Percentiles rank a stretch among this genome's conserved stretches.
phyloP scores from a whole-genome alignment of 2,888 invertebrate genomes.

The Tolmerus cingulatus region DNA sequence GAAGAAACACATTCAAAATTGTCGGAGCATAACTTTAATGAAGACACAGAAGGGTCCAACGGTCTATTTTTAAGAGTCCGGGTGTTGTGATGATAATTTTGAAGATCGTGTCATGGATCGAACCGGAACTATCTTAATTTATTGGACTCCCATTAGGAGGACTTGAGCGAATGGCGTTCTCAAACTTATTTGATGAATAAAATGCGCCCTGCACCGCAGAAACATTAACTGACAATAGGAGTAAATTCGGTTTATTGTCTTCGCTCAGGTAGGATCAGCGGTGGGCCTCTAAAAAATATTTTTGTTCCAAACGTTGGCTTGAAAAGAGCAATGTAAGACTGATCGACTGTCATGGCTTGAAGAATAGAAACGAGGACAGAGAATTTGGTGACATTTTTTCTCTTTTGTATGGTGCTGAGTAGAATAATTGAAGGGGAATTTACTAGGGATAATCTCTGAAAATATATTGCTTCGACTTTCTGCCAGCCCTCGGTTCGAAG shows the following conservation, averaged over 20 bases:
- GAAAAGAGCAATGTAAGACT: not conserved
- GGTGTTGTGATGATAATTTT: not conserved
- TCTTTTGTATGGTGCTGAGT: not conserved
- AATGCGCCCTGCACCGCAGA: not conserved
- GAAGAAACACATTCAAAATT: not conserved
- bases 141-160: not conserved
- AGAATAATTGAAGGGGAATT: not conserved
- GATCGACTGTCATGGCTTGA: not conserved
- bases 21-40: not conserved
- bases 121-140: not conserved
- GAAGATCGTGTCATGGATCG: not conserved
- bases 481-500: not conserved
- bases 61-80: not conserved
- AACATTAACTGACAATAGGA: not conserved
- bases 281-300: not conserved
- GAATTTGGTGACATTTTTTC: not conserved
- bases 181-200: not conserved
- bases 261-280: not conserved
- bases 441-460: not conserved
- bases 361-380: not conserved
- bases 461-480: not conserved
- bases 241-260: not conserved
- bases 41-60: not conserved
- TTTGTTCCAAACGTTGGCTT: not conserved
- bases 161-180: not conserved